A percentile compares a stretch with the other conserved stretches of the same genome.
phyloP scores from a whole-genome alignment of 1,140 invertebrate genomes.

The Halesus radiatus region DNA sequence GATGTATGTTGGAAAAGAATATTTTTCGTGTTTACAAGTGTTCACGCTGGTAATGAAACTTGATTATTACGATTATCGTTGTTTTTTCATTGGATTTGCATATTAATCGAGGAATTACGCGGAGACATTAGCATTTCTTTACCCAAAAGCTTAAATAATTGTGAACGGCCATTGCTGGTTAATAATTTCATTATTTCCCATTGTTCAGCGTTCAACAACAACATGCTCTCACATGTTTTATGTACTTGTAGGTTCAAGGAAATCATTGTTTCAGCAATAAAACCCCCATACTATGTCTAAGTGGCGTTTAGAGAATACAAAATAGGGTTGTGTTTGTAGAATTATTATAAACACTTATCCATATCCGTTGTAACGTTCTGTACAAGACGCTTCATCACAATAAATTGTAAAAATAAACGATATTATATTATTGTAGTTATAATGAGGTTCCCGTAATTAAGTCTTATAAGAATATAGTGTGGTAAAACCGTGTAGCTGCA shows the following conservation, averaged over 20 bases:
- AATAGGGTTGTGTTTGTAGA: neutral
- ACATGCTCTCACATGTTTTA: slow-evolving; percentile 2
- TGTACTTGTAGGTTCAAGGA: neutral
- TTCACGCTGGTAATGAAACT: slow-evolving; percentile 21
- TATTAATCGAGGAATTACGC: slow-evolving; percentile 29
- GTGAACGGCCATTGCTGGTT: slow-evolving; percentile 10
- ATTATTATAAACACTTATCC: too few relatives aligned
- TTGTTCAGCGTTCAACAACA: slow-evolving; percentile 5
- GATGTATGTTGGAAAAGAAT: neutral
- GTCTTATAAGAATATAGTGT: too few relatives aligned
- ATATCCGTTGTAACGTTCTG: too few relatives aligned
- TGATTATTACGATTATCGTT: slow-evolving; percentile 31
- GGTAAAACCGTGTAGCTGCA: too few relatives aligned
- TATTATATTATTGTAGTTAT: too few relatives aligned
- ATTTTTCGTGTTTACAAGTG: slow-evolving; percentile 33
- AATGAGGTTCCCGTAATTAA: too few relatives aligned
- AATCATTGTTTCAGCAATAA: neutral
- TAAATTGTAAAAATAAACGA: too few relatives aligned
- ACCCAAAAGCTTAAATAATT: neutral
- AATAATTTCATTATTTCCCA: slow-evolving; percentile 26
- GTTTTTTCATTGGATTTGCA: slow-evolving; percentile 33
- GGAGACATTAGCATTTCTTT: slow-evolving; percentile 24
- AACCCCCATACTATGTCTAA: neutral
- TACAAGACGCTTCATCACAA: too few relatives aligned
- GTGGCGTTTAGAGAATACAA: slow-evolving; percentile 5